These are phyloP conservation scores for Tychaedon coryphoeus DNA, from an alignment of 2,113 vertebrate species.

Conservation along the genomic window DNA sequence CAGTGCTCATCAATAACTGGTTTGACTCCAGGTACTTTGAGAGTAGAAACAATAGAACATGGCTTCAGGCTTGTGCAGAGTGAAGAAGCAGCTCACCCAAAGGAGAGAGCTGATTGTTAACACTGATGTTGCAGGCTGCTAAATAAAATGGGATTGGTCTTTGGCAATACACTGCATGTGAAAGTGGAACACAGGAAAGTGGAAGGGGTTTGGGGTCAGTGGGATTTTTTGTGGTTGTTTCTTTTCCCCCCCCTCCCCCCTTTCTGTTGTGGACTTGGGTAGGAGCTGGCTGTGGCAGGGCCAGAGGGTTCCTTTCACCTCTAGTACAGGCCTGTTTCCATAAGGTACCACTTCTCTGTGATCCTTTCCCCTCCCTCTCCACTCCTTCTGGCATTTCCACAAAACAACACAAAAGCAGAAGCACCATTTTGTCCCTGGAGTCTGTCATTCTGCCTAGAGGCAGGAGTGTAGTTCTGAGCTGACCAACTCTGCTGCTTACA, in stretches of 20 bases:
- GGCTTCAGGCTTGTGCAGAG: neutral
- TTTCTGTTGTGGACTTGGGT: neutral
- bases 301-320: neutral
- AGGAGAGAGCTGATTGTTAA: neutral
- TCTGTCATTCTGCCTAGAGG: rapidly evolving
- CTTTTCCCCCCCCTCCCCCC: rapidly evolving
- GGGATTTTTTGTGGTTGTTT: neutral
- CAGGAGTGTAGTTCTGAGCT: neutral
- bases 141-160: neutral
- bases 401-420: neutral
- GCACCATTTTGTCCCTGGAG: neutral
- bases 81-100: rapidly evolving
- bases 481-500: neutral
- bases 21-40: neutral
- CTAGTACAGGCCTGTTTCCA: neutral
- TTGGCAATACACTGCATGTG: neutral
- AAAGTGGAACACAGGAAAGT: neutral
- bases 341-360: neutral
- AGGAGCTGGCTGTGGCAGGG: neutral
- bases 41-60: neutral
- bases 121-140: neutral
- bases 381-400: neutral
- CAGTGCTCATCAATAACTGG: neutral
- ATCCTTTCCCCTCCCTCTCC: neutral
- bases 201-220: rapidly evolving